phyloP scores from a whole-genome alignment of 2,888 invertebrate genomes.

The Chrysotoxum bicinctum region DNA sequence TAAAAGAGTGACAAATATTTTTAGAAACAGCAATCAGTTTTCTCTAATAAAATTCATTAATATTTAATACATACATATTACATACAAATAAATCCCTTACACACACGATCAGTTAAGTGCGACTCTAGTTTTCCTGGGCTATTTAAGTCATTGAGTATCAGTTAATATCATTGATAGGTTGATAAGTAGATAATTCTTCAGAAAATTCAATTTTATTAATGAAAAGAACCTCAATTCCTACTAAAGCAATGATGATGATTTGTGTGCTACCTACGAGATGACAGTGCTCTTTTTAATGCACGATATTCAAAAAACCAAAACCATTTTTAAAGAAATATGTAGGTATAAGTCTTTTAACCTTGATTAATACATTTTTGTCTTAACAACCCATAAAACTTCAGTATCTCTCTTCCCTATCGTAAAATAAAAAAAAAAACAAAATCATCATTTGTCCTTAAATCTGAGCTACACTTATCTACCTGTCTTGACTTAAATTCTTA shows the following conservation, averaged over 20 bases:
- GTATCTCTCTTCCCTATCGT: neutral
- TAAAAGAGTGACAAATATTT: too few relatives aligned
- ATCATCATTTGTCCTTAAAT: conserved; percentile 4
- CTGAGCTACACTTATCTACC: conserved; percentile 8
- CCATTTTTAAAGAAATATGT: neutral
- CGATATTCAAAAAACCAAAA: neutral
- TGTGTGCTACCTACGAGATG: neutral
- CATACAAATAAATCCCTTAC: too few relatives aligned
- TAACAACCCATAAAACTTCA: neutral
- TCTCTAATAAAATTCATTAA: too few relatives aligned
- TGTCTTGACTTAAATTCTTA: conserved; percentile 31
- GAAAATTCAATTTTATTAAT: neutral
- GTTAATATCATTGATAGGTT: too few relatives aligned
- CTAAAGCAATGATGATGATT: neutral
- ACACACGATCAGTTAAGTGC: too few relatives aligned
- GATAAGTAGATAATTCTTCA: too few relatives aligned
- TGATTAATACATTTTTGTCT: neutral
- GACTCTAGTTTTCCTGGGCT: too few relatives aligned
- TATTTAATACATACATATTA: too few relatives aligned
- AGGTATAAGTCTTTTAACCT: neutral
- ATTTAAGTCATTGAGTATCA: too few relatives aligned
- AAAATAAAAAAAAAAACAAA: neutral
- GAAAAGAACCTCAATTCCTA: neutral
- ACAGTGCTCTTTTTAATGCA: neutral
- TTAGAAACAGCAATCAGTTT: too few relatives aligned